Evolutionary conservation across 2,113 vertebrate genomes (phyloP), one percentile per base, ranked within the genome.

Genomic region (Psophia crepitans): DNA sequence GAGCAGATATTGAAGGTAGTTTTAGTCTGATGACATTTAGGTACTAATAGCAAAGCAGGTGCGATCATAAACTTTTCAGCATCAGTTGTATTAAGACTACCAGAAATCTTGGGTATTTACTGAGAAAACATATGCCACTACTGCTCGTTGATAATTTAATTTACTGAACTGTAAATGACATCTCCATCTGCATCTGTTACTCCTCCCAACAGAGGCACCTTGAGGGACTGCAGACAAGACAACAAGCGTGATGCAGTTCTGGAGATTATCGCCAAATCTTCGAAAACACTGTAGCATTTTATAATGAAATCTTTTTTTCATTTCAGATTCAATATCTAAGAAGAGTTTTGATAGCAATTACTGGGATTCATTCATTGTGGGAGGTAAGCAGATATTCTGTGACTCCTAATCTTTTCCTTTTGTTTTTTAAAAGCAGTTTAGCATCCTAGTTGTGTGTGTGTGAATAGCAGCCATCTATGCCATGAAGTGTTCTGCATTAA

Each of bases 271-370:
- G 4, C 14, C 35, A 86, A 51, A 37, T 51, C 43, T 54, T 71
- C 30, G 73, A 30, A 79, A 88, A n/a, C 51, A 84, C 39, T 32
- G 21, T 53, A 61, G 14, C 3, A 51, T 16, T 90, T 83, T 53
- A 33, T 18, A 61, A 27, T 66, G 12, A 11, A 9, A 7, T 51
- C 9, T 23, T 35, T 48, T 81, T 39, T 78, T 66, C 13, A 14
- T 92, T 71, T 19, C 97, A 99, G 99, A 99, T 99, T 84, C 96
- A 95, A 37, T 99, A 99, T 65, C 97, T 99, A 57, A 99, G 99
- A 94, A 99, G 97, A 94, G 98, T 99, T 89, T 97, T 99, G 60
- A 96, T 98, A 87, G 97, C 98, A 43, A 96, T 98, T 41, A 98
- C 98, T 73, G 98, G 99, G 37, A 97, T 99, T 84, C 98, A 98